Conservation (phyloP, 2,888 invertebrate species). For the Hedya salicella region DNA sequence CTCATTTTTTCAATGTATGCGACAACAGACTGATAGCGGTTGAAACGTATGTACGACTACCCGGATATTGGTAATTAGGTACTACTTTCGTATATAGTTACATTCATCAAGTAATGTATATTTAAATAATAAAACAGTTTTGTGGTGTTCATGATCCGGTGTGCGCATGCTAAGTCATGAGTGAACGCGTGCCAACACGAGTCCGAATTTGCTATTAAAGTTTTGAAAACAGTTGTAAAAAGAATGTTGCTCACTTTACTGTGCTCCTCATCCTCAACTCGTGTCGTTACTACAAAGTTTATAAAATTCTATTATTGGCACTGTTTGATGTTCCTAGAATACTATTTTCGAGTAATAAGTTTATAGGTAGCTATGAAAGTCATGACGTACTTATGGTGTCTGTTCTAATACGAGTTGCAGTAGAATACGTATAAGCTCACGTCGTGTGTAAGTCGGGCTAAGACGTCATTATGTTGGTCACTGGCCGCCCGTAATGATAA, state of each 20-base stretch:
- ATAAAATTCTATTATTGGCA: slow-evolving; percentile 21
- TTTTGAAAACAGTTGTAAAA: slow-evolving; percentile 23
- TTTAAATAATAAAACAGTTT: slow-evolving; percentile 1
- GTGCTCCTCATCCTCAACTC: background rate
- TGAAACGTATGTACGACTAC: too few species aligned
- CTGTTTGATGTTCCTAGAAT: background rate
- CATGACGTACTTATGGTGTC: too few species aligned
- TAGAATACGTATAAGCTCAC: slow-evolving; percentile 15
- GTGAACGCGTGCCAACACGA: slow-evolving; percentile 17
- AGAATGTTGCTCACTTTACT: slow-evolving; percentile 4
- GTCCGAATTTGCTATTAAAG: background rate
- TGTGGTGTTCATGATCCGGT: background rate
- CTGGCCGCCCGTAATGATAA: slow-evolving; percentile 61
- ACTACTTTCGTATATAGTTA: too few species aligned
- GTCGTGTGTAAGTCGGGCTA: slow-evolving; percentile 47
- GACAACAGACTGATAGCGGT: too few species aligned
- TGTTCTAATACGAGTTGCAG: background rate
- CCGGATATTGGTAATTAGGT: too few species aligned
- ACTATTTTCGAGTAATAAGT: background rate
- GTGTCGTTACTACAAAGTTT: slow-evolving; percentile 1
- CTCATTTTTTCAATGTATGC: too few species aligned
- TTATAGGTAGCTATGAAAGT: too few species aligned
- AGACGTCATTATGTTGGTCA: slow-evolving; percentile 53
- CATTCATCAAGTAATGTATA: too few species aligned
- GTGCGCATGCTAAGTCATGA: background rate